A percentile compares a stretch with the other conserved stretches of the same genome.
Conservation (phyloP, 2,888 invertebrate genomes). For the Drosophila emarginata region DNA sequence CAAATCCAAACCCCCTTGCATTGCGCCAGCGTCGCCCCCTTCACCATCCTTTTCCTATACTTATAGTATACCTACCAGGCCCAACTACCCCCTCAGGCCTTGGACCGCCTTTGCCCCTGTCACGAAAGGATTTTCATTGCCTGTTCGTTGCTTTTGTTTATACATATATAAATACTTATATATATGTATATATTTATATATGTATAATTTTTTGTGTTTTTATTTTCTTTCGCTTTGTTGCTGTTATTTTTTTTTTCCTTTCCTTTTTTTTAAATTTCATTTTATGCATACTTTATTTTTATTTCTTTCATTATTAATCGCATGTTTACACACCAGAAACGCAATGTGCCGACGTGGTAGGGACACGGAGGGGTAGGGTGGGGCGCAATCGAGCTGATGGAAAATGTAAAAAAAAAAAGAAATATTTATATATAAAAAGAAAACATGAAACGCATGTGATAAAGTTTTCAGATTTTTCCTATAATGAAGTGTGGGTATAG, state of each 20-base stretch:
- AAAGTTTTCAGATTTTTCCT: not conserved
- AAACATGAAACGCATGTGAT: constrained; percentile 8
- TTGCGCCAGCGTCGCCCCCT: not conserved
- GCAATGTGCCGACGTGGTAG: constrained; percentile 40
- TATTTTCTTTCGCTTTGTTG: constrained; percentile 17
- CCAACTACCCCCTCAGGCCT: not conserved
- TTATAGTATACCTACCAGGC: constrained; percentile 10
- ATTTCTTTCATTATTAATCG: constrained; percentile 74
- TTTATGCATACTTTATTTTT: constrained; percentile 70
- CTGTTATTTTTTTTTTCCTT: constrained; percentile 31
- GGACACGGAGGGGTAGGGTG: not conserved
- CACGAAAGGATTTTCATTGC: constrained; percentile 67
- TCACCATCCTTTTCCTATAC: not conserved
- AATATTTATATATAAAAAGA: not conserved
- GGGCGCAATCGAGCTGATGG: not conserved
- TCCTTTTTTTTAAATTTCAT: constrained; percentile 56
- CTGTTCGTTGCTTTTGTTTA: constrained; percentile 32
- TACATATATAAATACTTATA: not conserved
- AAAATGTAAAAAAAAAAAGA: not conserved
- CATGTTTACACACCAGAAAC: constrained; percentile 68
- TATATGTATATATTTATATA: not conserved
- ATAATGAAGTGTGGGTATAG: constrained; percentile 65
- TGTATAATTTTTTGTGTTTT: constrained; percentile 12
- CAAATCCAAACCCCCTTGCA: constrained; percentile 4
- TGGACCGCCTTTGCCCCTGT: constrained; percentile 23